These are phyloP conservation scores for Talpa occidentalis DNA, from an alignment of 2,113 vertebrate species.

Conservation along the genomic window DNA sequence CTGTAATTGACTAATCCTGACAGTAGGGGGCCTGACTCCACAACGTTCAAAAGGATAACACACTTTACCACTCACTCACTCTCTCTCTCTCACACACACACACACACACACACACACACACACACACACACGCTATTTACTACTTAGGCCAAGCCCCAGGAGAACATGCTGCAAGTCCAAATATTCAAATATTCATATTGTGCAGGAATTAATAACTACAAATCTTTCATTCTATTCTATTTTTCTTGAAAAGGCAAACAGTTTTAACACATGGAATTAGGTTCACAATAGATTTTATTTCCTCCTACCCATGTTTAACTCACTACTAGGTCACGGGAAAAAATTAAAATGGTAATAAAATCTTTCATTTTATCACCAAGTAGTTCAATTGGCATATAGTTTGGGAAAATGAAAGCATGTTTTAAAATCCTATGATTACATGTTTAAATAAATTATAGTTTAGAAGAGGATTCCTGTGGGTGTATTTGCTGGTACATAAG, in stretches of 20 bases:
- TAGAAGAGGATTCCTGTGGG: constrained; percentile 82
- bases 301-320: constrained; percentile 56
- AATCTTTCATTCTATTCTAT: constrained; percentile 48
- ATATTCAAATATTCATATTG: constrained; percentile 59
- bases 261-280: constrained; percentile 54
- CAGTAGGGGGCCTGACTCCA: constrained; percentile 82
- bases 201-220: constrained; percentile 59
- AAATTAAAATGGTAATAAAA: constrained; percentile 75
- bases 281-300: constrained; percentile 69
- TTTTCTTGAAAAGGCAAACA: constrained; percentile 49
- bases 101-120: constrained; percentile 23
- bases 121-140: constrained; percentile 43
- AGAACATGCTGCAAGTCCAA: constrained; percentile 55
- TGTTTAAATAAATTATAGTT: constrained; percentile 83
- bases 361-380: constrained; percentile 76
- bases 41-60: constrained; percentile 60
- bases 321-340: constrained; percentile 24
- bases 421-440: constrained; percentile 82
- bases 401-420: constrained; percentile 81
- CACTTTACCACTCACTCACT: too few relatives aligned
- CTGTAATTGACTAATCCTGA: constrained; percentile 79
- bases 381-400: constrained; percentile 76
- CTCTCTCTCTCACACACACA: not conserved
- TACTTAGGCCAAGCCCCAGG: constrained; percentile 34
- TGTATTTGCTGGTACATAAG: constrained; percentile 81